Evolutionary conservation across 2,888 invertebrate species (phyloP).

Genomic region (Malthinus flaveolus): DNA sequence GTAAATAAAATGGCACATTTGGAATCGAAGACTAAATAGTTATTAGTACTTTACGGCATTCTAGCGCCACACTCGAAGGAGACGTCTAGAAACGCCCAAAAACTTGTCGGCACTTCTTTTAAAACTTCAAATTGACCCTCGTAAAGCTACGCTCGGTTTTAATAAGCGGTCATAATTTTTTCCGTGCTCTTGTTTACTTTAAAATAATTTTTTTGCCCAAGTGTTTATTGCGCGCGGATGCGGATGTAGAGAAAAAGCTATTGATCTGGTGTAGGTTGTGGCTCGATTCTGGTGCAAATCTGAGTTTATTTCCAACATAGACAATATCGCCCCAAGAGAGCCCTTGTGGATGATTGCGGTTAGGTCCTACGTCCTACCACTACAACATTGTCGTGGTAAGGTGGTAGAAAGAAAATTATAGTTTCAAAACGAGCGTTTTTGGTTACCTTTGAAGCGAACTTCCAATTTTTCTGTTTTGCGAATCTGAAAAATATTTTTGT

Average conservation of each 20-base stretch:
- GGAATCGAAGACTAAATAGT: constrained; percentile 16
- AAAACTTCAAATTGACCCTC: constrained; percentile 37
- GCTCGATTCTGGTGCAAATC: constrained; percentile 34
- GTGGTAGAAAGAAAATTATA: constrained; percentile 43
- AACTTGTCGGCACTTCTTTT: constrained; percentile 29
- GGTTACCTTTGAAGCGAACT: constrained; percentile 33
- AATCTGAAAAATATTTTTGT: too few species aligned
- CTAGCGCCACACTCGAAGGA: constrained; percentile 40
- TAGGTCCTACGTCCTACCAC: constrained; percentile 35
- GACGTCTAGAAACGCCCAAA: constrained; percentile 39
- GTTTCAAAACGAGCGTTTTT: constrained; percentile 37
- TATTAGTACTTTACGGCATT: constrained; percentile 43
- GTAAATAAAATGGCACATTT: constrained; percentile 32
- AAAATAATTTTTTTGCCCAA: background rate
- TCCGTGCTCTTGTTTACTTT: constrained; percentile 6
- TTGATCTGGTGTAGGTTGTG: constrained; percentile 38
- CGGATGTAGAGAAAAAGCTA: constrained; percentile 23
- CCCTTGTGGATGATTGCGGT: constrained; percentile 49
- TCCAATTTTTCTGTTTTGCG: constrained; percentile 18
- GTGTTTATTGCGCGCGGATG: too few species aligned
- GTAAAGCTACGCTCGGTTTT: constrained; percentile 39
- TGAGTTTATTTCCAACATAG: constrained; percentile 42
- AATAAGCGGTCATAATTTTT: constrained; percentile 36
- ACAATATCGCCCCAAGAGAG: constrained; percentile 48
- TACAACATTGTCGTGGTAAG: constrained; percentile 28